Percentiles rank a stretch among this genome's conserved stretches.
These are phyloP conservation scores for Pipistrellus pipistrellus DNA, from an alignment of 2,797 vertebrate genomes.

Conservation along the genomic window DNA sequence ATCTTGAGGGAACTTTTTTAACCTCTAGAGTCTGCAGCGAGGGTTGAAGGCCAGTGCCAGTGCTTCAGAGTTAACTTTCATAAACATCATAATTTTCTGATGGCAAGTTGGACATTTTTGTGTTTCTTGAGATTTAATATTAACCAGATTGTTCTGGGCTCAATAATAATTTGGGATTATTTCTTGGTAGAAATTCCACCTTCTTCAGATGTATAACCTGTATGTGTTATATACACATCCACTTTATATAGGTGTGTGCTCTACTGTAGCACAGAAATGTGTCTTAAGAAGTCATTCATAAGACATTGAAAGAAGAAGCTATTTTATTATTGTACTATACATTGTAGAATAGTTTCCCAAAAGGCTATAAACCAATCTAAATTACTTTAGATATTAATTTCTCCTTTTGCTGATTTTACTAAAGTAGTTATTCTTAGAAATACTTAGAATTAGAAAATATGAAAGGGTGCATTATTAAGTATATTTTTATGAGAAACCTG, in stretches of 20 bases:
- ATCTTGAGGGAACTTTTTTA: constrained; percentile 14
- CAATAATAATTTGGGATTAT: constrained; percentile 55
- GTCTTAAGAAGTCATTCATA: constrained; percentile 55
- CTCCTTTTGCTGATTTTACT: constrained; percentile 33
- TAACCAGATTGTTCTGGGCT: constrained; percentile 41
- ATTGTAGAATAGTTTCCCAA: constrained; percentile 34
- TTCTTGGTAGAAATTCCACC: constrained; percentile 52
- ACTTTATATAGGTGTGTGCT: not conserved
- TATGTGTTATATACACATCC: not conserved
- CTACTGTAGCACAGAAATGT: not conserved
- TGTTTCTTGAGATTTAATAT: constrained; percentile 61
- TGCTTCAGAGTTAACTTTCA: constrained; percentile 28
- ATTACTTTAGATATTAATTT: constrained; percentile 30
- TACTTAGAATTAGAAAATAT: constrained; percentile 54
- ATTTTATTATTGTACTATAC: not conserved
- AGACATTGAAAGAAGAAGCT: constrained; percentile 31
- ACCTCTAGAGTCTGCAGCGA: constrained; percentile 17
- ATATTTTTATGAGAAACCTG: constrained; percentile 45
- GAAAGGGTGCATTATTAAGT: constrained; percentile 32
- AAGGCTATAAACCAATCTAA: constrained; percentile 31
- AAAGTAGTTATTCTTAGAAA: constrained; percentile 34
- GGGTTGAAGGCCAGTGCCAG: not conserved
- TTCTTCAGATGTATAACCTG: constrained; percentile 45
- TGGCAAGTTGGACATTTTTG: constrained; percentile 42
- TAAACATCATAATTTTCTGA: constrained; percentile 11